Conservation (phyloP, 53 echinoderm and acorn worm species). For the Pentamera pediparva region DNA sequence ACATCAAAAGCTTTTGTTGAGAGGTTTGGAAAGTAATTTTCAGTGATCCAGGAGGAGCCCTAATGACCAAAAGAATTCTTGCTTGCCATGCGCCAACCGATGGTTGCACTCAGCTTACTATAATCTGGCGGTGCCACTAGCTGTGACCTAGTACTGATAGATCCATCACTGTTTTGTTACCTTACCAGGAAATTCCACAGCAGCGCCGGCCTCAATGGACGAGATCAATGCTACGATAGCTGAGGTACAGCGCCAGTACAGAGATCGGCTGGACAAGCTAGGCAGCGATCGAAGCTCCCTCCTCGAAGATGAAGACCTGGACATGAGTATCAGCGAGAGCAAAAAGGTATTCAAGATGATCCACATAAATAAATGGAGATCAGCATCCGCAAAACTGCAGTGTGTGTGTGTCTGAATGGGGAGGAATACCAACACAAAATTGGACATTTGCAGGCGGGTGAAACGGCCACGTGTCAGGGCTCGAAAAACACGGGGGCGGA, state of each 20-base stretch:
- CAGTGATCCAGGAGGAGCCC: too few relatives aligned
- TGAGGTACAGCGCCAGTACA: conserved; percentile 69
- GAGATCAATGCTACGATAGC: conserved; percentile 86
- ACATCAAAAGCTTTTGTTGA: background rate
- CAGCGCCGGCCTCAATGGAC: conserved; percentile 84
- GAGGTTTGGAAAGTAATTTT: background rate
- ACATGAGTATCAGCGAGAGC: background rate
- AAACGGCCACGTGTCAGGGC: too few relatives aligned
- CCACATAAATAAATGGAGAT: too few relatives aligned
- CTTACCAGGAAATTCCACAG: conserved; percentile 43
- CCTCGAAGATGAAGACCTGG: background rate
- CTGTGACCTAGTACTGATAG: background rate
- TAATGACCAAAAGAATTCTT: too few relatives aligned
- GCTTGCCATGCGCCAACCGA: too few relatives aligned
- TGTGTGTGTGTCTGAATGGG: too few relatives aligned
- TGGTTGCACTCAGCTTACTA: too few relatives aligned
- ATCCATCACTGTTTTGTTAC: background rate
- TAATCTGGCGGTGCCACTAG: too few relatives aligned
- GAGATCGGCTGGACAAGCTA: conserved; percentile 59
- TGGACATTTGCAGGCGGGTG: too few relatives aligned
- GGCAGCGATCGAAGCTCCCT: conserved; percentile 16
- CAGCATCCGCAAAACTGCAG: too few relatives aligned
- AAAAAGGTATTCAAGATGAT: background rate
- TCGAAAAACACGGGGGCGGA: too few relatives aligned
- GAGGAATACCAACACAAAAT: too few relatives aligned